Percentiles rank a stretch among this genome's conserved stretches.
phyloP scores from a whole-genome alignment of 2,113 vertebrate genomes.

The Atherinomorus stipes region DNA sequence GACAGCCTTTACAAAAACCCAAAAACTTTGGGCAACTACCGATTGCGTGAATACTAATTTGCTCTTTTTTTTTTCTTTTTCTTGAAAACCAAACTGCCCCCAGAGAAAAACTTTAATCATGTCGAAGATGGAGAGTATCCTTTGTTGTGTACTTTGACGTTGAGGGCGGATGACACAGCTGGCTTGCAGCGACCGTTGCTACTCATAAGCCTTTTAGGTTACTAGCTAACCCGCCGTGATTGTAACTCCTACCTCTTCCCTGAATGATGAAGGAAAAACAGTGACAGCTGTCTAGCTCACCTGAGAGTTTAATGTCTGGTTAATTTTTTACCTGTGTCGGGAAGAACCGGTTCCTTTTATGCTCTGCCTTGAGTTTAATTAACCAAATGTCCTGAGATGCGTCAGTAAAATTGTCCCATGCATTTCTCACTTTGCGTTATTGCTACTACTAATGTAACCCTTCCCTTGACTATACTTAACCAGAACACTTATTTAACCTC shows the following conservation, averaged over 20 bases:
- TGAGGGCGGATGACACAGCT: neutral
- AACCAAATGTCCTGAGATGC: neutral
- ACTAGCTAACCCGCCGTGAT: conserved; percentile 13
- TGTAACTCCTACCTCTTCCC: conserved; percentile 16
- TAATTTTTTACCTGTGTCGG: neutral
- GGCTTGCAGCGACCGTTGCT: conserved; percentile 14
- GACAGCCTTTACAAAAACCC: conserved; percentile 28
- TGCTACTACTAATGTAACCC: neutral
- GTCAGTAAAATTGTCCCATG: neutral
- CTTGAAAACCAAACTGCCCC: neutral
- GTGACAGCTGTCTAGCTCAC: conserved; percentile 2
- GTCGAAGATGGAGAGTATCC: conserved; percentile 84
- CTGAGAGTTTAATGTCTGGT: conserved; percentile 8
- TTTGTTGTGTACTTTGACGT: conserved; percentile 39
- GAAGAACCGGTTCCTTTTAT: neutral
- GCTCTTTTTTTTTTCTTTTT: neutral
- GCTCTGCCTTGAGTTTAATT: neutral
- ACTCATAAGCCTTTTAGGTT: conserved; percentile 5
- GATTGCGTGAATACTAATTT: neutral
- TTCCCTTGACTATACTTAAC: conserved; percentile 45
- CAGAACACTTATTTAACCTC: conserved; percentile 89
- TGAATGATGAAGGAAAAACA: neutral
- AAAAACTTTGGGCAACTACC: conserved; percentile 28
- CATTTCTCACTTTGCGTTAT: neutral
- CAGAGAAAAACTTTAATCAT: conserved; percentile 41